phyloP scores from a whole-genome alignment of 2,113 vertebrate genomes.

The Aleadryas rufinucha region DNA sequence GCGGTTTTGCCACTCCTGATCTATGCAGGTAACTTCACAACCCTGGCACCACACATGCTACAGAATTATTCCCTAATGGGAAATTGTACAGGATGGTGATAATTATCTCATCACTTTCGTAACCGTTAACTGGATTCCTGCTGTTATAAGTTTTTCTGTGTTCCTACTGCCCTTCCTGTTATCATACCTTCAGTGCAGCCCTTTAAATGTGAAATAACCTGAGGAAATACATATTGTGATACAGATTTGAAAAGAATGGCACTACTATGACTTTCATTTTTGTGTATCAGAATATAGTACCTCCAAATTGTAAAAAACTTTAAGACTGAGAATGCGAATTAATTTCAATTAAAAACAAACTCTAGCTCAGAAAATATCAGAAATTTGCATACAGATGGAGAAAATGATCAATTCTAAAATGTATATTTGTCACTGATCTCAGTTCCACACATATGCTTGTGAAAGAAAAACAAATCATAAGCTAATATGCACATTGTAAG shows the following conservation, averaged over 20 bases:
- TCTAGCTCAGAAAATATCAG: neutral
- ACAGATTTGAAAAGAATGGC: neutral
- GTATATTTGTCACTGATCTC: neutral
- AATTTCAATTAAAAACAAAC: neutral
- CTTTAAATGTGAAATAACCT: slow-evolving; percentile 2
- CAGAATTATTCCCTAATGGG: neutral
- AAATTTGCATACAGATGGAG: neutral
- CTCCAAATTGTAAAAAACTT: neutral
- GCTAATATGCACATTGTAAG: neutral
- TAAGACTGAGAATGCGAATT: neutral
- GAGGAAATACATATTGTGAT: neutral
- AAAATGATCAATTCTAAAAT: neutral
- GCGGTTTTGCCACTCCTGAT: neutral
- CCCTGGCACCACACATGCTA: neutral
- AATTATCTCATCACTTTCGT: slow-evolving; percentile 20
- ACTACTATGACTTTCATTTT: neutral
- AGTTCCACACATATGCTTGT: neutral
- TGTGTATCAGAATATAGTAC: neutral
- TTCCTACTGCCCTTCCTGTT: neutral
- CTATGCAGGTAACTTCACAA: neutral
- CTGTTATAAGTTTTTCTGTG: neutral
- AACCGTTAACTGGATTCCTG: neutral
- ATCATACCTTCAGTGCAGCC: neutral
- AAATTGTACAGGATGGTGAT: neutral
- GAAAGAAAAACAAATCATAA: neutral